Percentiles rank a stretch among this genome's conserved stretches.
Evolutionary conservation across 1,140 invertebrate species (phyloP).

Genomic region (Bombyx mandarina): DNA sequence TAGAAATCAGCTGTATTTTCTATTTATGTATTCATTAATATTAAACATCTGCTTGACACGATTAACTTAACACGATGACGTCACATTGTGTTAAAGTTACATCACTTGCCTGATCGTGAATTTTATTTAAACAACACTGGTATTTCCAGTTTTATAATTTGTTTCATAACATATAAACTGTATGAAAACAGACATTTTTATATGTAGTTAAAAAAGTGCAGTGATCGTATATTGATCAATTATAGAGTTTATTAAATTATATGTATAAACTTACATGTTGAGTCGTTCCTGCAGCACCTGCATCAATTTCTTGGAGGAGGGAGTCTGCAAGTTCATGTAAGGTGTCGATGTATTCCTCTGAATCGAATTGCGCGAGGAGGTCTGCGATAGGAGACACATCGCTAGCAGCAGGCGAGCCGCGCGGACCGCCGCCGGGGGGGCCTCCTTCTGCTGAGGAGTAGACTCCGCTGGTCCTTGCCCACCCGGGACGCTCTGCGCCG

Average conservation of each 20-base stretch:
- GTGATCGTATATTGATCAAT: too few relatives aligned
- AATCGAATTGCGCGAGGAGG: conserved; percentile 78
- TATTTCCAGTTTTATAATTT: not conserved
- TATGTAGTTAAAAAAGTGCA: too few relatives aligned
- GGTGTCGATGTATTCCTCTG: conserved; percentile 76
- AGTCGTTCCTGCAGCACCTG: conserved; percentile 79
- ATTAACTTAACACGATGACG: too few relatives aligned
- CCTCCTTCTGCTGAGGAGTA: conserved; percentile 88
- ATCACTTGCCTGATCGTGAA: too few relatives aligned
- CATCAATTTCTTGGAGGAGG: conserved; percentile 84
- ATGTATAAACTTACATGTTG: conserved; percentile 70
- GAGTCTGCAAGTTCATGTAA: conserved; percentile 85
- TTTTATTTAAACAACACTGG: too few relatives aligned
- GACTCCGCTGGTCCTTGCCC: conserved; percentile 84
- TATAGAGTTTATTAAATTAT: not conserved
- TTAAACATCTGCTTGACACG: not conserved
- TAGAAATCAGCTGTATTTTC: not conserved
- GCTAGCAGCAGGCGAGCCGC: conserved; percentile 78
- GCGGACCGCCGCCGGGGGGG: conserved; percentile 72
- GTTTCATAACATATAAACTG: too few relatives aligned
- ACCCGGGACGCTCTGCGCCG: conserved; percentile 63
- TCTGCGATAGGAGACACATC: conserved; percentile 86
- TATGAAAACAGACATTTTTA: too few relatives aligned
- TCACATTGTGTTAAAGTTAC: too few relatives aligned
- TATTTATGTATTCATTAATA: not conserved